These are phyloP conservation scores for Heliconius congener DNA, from an alignment of 1,140 invertebrate genomes.

Conservation along the genomic window DNA sequence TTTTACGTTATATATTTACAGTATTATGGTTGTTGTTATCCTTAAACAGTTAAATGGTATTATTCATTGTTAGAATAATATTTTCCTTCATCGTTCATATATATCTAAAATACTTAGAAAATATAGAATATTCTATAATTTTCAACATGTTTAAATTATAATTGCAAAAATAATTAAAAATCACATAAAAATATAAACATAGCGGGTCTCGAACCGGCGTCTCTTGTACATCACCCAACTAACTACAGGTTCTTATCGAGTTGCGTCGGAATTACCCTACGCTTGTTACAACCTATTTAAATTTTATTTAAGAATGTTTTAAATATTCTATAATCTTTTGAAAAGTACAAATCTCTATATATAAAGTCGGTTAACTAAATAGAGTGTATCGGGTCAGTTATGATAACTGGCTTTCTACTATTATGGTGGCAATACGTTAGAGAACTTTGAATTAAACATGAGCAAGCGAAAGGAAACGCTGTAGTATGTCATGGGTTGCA, in stretches of 20 bases:
- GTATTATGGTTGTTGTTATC: neutral
- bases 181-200: too few species aligned
- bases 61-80: neutral
- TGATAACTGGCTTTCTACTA: conserved; percentile 28
- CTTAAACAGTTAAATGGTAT: neutral
- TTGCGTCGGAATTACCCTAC: too few species aligned
- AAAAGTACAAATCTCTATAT: neutral
- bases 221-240: too few species aligned
- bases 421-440: conserved; percentile 8
- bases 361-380: conserved; percentile 1
- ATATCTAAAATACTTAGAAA: neutral
- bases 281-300: too few species aligned
- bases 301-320: too few species aligned
- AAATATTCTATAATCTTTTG: neutral
- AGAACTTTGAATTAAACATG: conserved; percentile 27
- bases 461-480: conserved; percentile 27
- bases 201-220: too few species aligned
- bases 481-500: neutral
- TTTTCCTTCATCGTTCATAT: neutral
- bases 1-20: neutral
- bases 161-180: too few species aligned
- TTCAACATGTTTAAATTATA: too few species aligned
- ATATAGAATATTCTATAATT: too few species aligned
- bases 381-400: conserved; percentile 26
- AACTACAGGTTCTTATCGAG: too few species aligned